phyloP scores from a whole-genome alignment of 1,140 invertebrate species.

The Leptinotarsa undecemlineata region DNA sequence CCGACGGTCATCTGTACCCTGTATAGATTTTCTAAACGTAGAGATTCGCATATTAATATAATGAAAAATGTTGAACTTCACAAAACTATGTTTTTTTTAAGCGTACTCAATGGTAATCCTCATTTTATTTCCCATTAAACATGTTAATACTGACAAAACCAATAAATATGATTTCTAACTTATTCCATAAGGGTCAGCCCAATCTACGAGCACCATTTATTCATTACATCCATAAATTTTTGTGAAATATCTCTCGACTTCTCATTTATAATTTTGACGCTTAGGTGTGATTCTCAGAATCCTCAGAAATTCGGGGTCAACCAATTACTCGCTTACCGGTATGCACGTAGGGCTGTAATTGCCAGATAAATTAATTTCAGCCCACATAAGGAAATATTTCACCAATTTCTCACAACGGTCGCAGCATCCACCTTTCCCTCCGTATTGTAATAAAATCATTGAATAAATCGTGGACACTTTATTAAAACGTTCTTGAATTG shows the following conservation, averaged over 20 bases:
- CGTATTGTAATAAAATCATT: neutral
- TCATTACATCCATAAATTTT: neutral
- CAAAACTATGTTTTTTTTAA: too few species aligned
- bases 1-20: too few species aligned
- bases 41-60: too few species aligned
- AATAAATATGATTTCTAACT: too few species aligned
- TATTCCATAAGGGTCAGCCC: too few species aligned
- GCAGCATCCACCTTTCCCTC: neutral
- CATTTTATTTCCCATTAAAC: too few species aligned
- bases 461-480: constrained; percentile 3
- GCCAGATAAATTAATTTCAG: constrained; percentile 1
- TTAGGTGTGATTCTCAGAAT: neutral
- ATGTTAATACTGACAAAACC: too few species aligned
- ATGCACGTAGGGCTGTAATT: neutral
- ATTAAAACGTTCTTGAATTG: neutral
- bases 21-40: too few species aligned
- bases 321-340: neutral
- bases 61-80: too few species aligned
- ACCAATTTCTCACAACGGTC: neutral
- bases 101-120: too few species aligned
- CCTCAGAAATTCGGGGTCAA: neutral
- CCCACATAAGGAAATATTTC: neutral
- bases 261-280: neutral
- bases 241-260: neutral
- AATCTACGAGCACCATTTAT: neutral